A percentile compares a stretch with the other conserved stretches of the same genome.
Evolutionary conservation across 1,140 invertebrate genomes (phyloP).

Genomic region (Scylla paramamosain): DNA sequence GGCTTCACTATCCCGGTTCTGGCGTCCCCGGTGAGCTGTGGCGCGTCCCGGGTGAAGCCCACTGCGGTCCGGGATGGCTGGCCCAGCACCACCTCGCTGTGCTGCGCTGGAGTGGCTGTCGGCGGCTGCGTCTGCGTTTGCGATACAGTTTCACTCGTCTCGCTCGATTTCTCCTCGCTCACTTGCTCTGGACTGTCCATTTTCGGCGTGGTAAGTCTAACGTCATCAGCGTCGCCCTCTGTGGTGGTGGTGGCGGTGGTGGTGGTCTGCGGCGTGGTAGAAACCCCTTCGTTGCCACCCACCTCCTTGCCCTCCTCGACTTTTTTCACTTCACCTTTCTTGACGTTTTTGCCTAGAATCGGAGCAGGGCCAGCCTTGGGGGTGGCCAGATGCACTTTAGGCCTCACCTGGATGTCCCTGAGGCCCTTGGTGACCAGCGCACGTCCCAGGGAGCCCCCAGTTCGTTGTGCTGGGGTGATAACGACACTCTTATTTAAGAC

Average conservation of each 20-base stretch:
- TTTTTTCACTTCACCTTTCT: neutral
- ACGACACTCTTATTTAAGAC: conserved; percentile 66
- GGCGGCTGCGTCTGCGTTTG: neutral
- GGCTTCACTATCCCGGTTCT: conserved; percentile 64
- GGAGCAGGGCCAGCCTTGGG: neutral
- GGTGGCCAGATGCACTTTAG: neutral
- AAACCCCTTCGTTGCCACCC: neutral
- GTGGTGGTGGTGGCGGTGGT: neutral
- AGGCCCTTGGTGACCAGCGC: neutral
- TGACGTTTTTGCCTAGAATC: neutral
- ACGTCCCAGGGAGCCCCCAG: neutral
- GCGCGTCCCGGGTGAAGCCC: neutral
- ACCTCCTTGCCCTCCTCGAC: neutral
- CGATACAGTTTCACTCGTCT: too few relatives aligned
- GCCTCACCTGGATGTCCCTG: neutral
- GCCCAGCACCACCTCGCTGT: conserved; percentile 46
- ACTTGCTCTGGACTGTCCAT: neutral
- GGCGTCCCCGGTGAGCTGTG: neutral
- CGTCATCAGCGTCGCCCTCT: too few relatives aligned
- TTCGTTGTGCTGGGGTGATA: conserved; percentile 55
- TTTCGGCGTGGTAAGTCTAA: neutral
- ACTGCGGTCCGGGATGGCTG: conserved; percentile 56
- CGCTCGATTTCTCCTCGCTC: neutral
- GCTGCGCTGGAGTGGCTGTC: neutral
- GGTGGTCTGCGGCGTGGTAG: neutral